Evolutionary conservation across 2,888 invertebrate species (phyloP).

Genomic region (Pandemis cinnamomeana): DNA sequence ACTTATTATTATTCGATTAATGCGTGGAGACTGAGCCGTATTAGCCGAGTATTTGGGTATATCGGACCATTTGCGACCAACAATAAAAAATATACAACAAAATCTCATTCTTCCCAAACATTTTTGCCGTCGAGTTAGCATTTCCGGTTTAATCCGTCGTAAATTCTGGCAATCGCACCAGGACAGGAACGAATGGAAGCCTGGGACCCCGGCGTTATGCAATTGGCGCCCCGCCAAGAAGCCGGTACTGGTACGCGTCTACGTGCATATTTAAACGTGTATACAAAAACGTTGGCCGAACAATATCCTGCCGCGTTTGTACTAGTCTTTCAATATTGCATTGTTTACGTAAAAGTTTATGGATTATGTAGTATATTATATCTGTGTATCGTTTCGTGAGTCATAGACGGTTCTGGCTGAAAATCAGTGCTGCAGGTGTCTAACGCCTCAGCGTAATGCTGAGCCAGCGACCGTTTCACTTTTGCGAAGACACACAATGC

Average conservation of each 20-base stretch:
- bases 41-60: too few species aligned
- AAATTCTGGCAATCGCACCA: conserved; percentile 16
- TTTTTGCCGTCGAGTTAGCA: conserved; percentile 5
- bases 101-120: neutral
- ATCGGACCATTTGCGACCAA: neutral
- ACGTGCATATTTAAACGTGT: neutral
- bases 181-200: conserved; percentile 15
- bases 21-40: too few species aligned
- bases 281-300: neutral
- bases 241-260: neutral
- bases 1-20: too few species aligned
- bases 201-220: conserved; percentile 13
- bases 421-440: too few species aligned
- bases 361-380: too few species aligned
- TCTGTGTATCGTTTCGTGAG: too few species aligned
- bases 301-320: neutral
- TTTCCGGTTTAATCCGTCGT: conserved; percentile 24
- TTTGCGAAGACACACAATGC: too few species aligned
- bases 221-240: conserved; percentile 12
- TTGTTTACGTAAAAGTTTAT: too few species aligned
- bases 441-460: too few species aligned
- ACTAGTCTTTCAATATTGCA: too few species aligned
- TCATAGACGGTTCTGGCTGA: too few species aligned
- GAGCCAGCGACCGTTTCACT: too few species aligned
- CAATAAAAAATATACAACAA: neutral